Base-by-base conservation (phyloP, 2,888 invertebrate genomes). In the Euspilapteryx auroguttella region DNA sequence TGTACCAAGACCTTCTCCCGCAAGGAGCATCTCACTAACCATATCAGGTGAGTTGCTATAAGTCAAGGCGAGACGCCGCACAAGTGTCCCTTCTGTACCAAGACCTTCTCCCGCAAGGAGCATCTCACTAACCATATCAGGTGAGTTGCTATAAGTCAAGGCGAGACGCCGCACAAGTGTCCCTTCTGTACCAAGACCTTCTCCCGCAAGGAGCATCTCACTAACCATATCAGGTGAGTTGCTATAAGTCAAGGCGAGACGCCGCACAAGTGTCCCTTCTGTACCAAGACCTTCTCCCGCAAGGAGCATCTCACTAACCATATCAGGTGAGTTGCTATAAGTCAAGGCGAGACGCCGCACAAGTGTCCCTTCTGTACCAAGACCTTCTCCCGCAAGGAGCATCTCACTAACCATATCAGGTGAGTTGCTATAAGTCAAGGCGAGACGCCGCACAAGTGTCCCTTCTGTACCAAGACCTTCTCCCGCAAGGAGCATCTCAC, bases 231-330 rank as follows among this genome's bases (percentile, higher is more conserved):
- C 55, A 80, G 89, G 30, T 90, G 90, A 55, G 91, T 91, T 61
- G 90, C 90, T 24, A n/a, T n/a, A n/a, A n/a, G n/a, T n/a, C n/a
- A n/a, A n/a, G 90, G 90, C 45, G 91, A 91, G 63, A 89, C 90
- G 41, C 90, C 90, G 33, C 90, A 90, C 50, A 83, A 88, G 37
- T 91, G 91, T 56, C 85, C 87, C 44, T 89, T 84, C 63, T 91
- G 90, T 75, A 83, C 87, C 41, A 89, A 90, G 56, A 86, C 87
- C 22, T 90, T 90, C 63, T 89, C 90, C 2, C 79, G 90, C 42
- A 90, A 90, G 63, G 91, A 91, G 55, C 90, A 91, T 59, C 79
- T 91, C 39, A 89, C 87, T 38, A 89, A 89, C 59, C 91, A 91
- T 52, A 86, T 91, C 56, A 80, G 86, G 66, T 78, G 45, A 50